Evolutionary conservation across 30 jellyfish, hydroid and myxozoan genomes (phyloP), one percentile per base, ranked within the genome.

Genomic region (Chrysaora quinquecirrha): DNA sequence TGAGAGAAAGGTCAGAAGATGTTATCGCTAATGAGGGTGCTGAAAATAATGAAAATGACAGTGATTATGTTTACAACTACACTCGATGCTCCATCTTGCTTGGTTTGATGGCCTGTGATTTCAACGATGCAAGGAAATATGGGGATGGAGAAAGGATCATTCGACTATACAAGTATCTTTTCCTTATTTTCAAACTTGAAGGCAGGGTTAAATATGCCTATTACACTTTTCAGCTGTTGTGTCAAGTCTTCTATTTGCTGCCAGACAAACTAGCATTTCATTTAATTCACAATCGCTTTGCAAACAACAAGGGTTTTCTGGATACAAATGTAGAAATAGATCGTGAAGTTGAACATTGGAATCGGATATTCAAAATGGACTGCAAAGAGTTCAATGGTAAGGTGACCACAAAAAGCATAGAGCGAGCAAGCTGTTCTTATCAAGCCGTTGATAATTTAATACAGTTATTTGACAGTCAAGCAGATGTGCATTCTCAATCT

Each of bases 121-220:
- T 65, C 56, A 30, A 25, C 25, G 56, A 65, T 7, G 78, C 78
- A 3, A 25, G 78, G 20, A 65, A 30, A 65, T 24, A 7, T 65
- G 78, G 78, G 7, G 78, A 65, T 65, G 78, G 78, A 23, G 64
- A 65, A 64, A 23, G 78, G 7, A 7, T 65, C 10, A 20, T 65
- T 3, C 6, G 66, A 2, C 32, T 58, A 3, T 65, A 65, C 78
- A 65, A 65, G 20, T 22, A 20, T 70, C 30, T 70, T 6, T 33
- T 31, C 19, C 60, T 65, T 2, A 4, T 22, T 31, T 65, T 65
- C 56, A 30, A 30, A 22, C 23, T 65, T 2, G 56, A 24, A 20
- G 27, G 33, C 49, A 65, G 56, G 56, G 9, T 64, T 7, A 65
- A 65, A 65, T 65, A 65, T 65, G 56, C 25, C 28, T 30, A 7